Evolutionary conservation across 2,113 vertebrate species (phyloP), one percentile per base, ranked within the genome.

Genomic region (Macquaria australasica): DNA sequence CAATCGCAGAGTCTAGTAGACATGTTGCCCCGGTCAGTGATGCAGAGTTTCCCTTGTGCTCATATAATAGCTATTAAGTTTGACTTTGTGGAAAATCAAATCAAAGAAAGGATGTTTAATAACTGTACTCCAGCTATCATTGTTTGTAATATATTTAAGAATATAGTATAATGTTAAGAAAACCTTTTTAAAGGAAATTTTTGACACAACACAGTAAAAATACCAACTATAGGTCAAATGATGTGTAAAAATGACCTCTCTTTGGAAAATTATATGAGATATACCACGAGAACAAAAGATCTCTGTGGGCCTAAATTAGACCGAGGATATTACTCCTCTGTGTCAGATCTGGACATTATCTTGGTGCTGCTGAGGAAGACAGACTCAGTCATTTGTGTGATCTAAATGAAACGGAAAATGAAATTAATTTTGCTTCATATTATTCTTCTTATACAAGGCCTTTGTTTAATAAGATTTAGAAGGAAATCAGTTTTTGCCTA

Each of bases 401-500:
- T 81, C 39, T 73, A 59, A 91, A 87, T 86, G 58, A 91, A 88
- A 88, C 39, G 43, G 74, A 85, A 89, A 86, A 89, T 83, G 6
- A 73, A 88, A 87, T 75, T 31, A 73, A 88, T 90, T 72, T 84
- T 5, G 39, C 51, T 28, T 70, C 5, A 64, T 71, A 79, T 77
- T 76, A 48, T 78, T 85, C 56, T 77, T 87, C 76, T 76, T 37
- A 83, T 73, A 72, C 34, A 48, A 25, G 25, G 70, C 63, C 23
- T 88, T 89, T 89, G 79, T 88, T 89, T 77, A 68, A 83, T 56
- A 78, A 86, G 79, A 87, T 87, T 79, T 84, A 73, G n/a, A 73
- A 8, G 79, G 21, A 72, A 84, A 80, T 88, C 25, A 9, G 16
- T 69, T 62, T 73, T 82, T 66, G 55, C 72, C 71, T 43, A 2